Percentiles rank a stretch among this genome's conserved stretches.
Evolutionary conservation across 2,113 vertebrate species (phyloP).

Genomic region (Empidonax alnorum): DNA sequence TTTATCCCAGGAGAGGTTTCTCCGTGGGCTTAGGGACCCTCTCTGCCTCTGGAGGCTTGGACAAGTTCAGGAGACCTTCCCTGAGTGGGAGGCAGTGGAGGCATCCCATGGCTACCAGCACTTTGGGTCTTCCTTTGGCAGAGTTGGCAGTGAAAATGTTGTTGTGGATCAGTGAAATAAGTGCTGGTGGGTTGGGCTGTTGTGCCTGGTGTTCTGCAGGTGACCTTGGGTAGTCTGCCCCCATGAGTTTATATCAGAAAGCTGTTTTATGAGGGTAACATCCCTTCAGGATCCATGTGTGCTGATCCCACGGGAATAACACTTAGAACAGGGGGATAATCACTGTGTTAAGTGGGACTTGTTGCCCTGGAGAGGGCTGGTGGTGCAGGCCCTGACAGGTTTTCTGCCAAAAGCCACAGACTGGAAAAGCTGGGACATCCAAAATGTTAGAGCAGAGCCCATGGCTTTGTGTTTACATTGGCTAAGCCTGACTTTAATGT

Average conservation of each 20-base stretch:
- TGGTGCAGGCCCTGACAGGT: background rate
- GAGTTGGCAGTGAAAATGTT: background rate
- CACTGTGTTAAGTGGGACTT: background rate
- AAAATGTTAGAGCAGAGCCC: background rate
- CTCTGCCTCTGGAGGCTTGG: background rate
- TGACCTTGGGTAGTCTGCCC: background rate
- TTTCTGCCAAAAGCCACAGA: background rate
- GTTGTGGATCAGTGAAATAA: background rate
- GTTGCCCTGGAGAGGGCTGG: background rate
- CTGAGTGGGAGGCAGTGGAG: background rate
- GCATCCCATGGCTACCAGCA: background rate
- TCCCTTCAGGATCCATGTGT: accelerated
- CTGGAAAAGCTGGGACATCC: background rate
- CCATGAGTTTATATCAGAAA: background rate
- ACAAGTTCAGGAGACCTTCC: background rate
- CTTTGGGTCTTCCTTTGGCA: background rate
- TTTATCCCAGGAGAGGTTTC: background rate
- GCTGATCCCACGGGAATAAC: background rate
- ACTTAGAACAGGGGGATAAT: background rate
- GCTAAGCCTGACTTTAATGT: background rate
- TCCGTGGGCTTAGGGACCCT: background rate
- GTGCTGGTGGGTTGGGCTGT: background rate
- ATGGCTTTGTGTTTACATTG: background rate
- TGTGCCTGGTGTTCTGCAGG: background rate
- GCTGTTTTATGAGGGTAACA: background rate